These are phyloP conservation scores for Anabacerthia variegaticeps DNA, from an alignment of 2,797 vertebrate species.

Conservation along the genomic window DNA sequence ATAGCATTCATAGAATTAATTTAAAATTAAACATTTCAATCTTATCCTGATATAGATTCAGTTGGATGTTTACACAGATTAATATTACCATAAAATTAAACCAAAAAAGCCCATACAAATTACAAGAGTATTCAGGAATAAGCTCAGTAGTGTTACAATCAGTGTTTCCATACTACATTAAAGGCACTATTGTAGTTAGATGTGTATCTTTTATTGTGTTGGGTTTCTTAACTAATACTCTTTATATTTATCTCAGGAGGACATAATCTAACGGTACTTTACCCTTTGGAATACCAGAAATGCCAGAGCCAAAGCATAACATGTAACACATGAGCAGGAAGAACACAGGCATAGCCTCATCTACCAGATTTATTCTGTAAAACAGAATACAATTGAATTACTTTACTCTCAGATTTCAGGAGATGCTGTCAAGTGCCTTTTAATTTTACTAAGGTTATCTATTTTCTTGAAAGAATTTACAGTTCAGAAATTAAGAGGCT, in stretches of 20 bases:
- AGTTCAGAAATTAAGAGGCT: not conserved
- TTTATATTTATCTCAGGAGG: not conserved
- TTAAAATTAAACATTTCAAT: not conserved
- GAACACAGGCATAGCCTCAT: not conserved
- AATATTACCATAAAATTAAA: not conserved
- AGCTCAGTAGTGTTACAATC: not conserved
- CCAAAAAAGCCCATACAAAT: not conserved
- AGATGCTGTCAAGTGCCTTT: not conserved
- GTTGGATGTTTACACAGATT: not conserved
- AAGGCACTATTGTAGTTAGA: not conserved
- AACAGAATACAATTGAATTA: not conserved
- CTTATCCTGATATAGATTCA: not conserved
- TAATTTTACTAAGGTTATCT: not conserved
- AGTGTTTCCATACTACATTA: not conserved
- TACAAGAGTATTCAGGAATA: not conserved
- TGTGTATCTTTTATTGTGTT: not conserved
- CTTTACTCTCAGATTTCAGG: not conserved
- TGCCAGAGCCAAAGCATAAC: not conserved
- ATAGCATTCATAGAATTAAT: not conserved
- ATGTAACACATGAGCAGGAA: not conserved
- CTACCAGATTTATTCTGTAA: slow-evolving; percentile 14
- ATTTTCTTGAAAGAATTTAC: not conserved
- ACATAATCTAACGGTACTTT: not conserved
- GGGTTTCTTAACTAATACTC: not conserved
- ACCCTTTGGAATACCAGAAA: slow-evolving; percentile 17